Percentiles rank a stretch among this genome's conserved stretches.
These are phyloP conservation scores for Threskiornis aethiopicus DNA, from an alignment of 2,797 vertebrate genomes.

Conservation along the genomic window DNA sequence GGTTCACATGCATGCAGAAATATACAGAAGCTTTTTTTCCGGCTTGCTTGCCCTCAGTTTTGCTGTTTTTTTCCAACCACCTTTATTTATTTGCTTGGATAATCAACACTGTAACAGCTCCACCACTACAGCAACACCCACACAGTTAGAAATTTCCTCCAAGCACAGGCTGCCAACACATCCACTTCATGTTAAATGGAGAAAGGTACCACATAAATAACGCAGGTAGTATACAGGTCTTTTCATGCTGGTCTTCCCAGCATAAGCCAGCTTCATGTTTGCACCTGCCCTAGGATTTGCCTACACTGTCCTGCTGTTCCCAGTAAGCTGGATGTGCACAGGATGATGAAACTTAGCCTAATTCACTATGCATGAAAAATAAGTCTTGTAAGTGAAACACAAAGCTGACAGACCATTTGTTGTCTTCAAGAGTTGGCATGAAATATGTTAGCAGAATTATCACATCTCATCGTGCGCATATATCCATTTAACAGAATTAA, in stretches of 20 bases:
- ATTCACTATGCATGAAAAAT: not conserved
- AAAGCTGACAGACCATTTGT: not conserved
- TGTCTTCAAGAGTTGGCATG: not conserved
- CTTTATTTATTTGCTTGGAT: not conserved
- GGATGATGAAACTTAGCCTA: not conserved
- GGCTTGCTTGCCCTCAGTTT: not conserved
- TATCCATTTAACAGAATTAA: not conserved
- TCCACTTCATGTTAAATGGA: fast-evolving
- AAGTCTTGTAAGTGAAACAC: not conserved
- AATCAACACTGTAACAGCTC: not conserved
- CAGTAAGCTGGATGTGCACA: not conserved
- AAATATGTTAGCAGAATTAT: not conserved
- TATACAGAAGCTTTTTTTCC: not conserved
- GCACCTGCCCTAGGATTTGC: not conserved
- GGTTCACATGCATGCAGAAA: not conserved
- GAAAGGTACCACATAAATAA: not conserved
- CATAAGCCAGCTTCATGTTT: not conserved
- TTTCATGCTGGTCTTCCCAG: not conserved
- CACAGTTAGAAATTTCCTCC: not conserved
- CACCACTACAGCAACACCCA: not conserved
- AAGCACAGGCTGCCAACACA: not conserved
- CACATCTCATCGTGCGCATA: not conserved
- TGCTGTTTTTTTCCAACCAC: not conserved
- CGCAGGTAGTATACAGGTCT: not conserved
- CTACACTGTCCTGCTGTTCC: not conserved